Base-by-base conservation (phyloP, 23 tunicate species). In the Trididemnum nubilum region DNA sequence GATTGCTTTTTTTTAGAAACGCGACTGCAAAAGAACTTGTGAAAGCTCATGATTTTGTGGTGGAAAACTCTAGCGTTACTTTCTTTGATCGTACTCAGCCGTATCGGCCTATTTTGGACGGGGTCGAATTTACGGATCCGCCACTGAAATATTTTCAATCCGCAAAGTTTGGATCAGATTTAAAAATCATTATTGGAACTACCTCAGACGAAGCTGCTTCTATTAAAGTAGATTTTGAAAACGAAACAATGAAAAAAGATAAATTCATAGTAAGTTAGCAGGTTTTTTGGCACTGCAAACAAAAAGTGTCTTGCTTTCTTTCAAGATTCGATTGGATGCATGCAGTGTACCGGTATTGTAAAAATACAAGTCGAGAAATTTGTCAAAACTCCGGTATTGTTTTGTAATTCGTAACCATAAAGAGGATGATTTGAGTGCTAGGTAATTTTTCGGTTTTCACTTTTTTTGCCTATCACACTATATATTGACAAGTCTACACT, bases 21-120 rank as follows among this genome's bases (percentile, higher is more conserved):
- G 67, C 29, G 4, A 3, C 26, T 12, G 67, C 67, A 12, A 12
- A 3, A 3, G 5, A 61, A 26, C 3, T 61, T 12, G n/a, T 61
- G 67, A 21, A 5, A 5, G 67, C 29, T 3, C 67, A 61, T 12
- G 18, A 3, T 61, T 23, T 26, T 22, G 29, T 61, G 18, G 26
- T 24, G 4, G 26, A 3, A 61, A 61, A 61, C 26, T 15, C 67
- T 4, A n/a, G 26, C 26, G 29, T 12, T 23, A 3, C 54, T 44
- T 44, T 44, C 15, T 44, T 44, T 3, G 67, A n/a, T 12, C 26
- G 26, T 24, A 3, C 29, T 4, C 28, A 70, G 31, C 75, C 38
- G 15, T 70, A 70, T 37, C 75, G 44, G n/a, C 75, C 75, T 5
- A 35, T 70, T 27, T 70, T 70, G 31, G 75, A 70, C 26, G 75